Evolutionary conservation across 2,888 invertebrate genomes (phyloP).

Genomic region (Ecliptopera silaceata): DNA sequence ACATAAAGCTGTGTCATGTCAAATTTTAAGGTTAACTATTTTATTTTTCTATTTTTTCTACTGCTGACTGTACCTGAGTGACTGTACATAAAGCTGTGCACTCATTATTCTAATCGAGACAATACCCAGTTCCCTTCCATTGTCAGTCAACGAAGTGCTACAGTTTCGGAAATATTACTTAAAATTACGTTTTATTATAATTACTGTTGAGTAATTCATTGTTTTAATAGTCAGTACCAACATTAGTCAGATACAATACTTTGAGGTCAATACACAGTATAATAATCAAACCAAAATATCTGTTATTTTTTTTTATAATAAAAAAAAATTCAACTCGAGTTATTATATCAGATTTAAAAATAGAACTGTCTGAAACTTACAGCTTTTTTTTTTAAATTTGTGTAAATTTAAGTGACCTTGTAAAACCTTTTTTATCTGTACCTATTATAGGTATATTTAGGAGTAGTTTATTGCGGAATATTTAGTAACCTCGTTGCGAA

Average conservation of each 20-base stretch:
- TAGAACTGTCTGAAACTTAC: no score
- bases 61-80: conserved; percentile 51
- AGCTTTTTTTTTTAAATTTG: no score
- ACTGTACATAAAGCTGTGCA: conserved; percentile 60
- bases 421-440: conserved; percentile 19
- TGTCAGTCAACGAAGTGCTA: conserved; percentile 75
- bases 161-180: conserved; percentile 71
- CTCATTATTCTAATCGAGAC: conserved; percentile 70
- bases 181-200: conserved; percentile 74
- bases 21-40: no score
- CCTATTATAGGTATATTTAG: conserved; percentile 5
- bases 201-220: conserved; percentile 73
- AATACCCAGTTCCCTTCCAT: conserved; percentile 76
- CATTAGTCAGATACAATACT: conserved; percentile 17
- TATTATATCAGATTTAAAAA: no score
- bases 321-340: no score
- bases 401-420: no score
- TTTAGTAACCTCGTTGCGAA: conserved; percentile 58
- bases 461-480: conserved; percentile 30
- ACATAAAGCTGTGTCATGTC: not conserved
- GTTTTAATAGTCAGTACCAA: conserved; percentile 36
- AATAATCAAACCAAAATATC: no score
- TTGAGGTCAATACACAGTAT: no score
- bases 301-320: no score
- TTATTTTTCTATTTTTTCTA: no score